phyloP scores from a whole-genome alignment of 2,797 vertebrate species.

The Scolopax rusticola region DNA sequence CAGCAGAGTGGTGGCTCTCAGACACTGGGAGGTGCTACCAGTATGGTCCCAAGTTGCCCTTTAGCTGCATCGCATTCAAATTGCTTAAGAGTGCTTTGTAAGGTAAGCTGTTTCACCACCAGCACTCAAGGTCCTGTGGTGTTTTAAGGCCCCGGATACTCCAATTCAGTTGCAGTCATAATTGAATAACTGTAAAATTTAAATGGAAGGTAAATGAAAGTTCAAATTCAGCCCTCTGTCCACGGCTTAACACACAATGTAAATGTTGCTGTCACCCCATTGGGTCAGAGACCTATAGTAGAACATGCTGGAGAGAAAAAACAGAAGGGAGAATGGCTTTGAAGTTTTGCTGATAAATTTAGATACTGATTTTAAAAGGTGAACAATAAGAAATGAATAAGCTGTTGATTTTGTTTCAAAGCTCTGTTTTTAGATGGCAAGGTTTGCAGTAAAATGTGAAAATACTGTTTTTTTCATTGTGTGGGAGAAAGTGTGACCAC shows the following conservation, averaged over 20 bases:
- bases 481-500: not conserved
- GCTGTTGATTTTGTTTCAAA: not conserved
- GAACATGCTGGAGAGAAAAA: not conserved
- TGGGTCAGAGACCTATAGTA: not conserved
- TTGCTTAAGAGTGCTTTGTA: not conserved
- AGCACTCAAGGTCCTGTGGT: not conserved
- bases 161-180: not conserved
- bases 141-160: not conserved
- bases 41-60: not conserved
- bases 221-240: not conserved
- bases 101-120: not conserved
- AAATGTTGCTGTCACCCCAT: not conserved
- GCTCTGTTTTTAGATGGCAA: not conserved
- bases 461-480: not conserved
- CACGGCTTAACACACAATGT: not conserved
- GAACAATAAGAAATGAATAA: not conserved
- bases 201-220: not conserved
- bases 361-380: not conserved
- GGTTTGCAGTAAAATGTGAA: not conserved
- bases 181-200: not conserved
- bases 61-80: not conserved
- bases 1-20: not conserved
- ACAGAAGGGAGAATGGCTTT: not conserved
- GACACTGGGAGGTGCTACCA: accelerated
- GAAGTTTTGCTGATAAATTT: not conserved